Percentiles rank a stretch among this genome's conserved stretches.
phyloP scores from a whole-genome alignment of 2,113 vertebrate species.

The Pedetes capensis region DNA sequence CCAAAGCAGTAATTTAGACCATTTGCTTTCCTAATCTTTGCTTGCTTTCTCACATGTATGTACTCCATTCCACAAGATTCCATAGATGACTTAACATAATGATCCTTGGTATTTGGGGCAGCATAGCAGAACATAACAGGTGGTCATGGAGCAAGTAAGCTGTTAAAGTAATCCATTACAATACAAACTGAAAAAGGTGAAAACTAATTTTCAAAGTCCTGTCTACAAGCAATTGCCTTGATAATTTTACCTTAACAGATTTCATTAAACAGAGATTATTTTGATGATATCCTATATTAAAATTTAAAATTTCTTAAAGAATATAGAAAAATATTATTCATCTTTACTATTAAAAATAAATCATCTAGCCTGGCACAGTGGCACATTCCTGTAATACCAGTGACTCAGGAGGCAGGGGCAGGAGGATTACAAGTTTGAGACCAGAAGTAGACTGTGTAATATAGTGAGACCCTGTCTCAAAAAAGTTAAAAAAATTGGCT shows the following conservation, averaged over 20 bases:
- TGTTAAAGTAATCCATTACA: constrained; percentile 26
- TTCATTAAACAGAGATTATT: constrained; percentile 10
- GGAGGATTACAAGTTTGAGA: too few species aligned
- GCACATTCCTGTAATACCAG: too few species aligned
- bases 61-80: constrained; percentile 64
- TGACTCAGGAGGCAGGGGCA: too few species aligned
- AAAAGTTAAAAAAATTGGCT: too few species aligned
- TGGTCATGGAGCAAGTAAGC: constrained; percentile 14
- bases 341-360: not conserved
- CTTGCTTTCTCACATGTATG: constrained; percentile 29
- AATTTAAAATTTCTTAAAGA: constrained; percentile 38
- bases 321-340: not conserved
- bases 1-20: not conserved
- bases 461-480: too few species aligned
- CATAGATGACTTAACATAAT: constrained; percentile 57
- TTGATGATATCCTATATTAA: constrained; percentile 27
- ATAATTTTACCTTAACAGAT: constrained; percentile 30
- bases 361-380: too few species aligned
- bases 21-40: constrained; percentile 40
- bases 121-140: constrained; percentile 55
- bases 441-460: too few species aligned
- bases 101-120: constrained; percentile 40
- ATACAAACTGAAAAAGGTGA: not conserved
- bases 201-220: constrained; percentile 49
- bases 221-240: not conserved